A percentile compares a stretch with the other conserved stretches of the same genome.
Conservation (phyloP, 2,888 invertebrate species). For the Diabrotica balteata region DNA sequence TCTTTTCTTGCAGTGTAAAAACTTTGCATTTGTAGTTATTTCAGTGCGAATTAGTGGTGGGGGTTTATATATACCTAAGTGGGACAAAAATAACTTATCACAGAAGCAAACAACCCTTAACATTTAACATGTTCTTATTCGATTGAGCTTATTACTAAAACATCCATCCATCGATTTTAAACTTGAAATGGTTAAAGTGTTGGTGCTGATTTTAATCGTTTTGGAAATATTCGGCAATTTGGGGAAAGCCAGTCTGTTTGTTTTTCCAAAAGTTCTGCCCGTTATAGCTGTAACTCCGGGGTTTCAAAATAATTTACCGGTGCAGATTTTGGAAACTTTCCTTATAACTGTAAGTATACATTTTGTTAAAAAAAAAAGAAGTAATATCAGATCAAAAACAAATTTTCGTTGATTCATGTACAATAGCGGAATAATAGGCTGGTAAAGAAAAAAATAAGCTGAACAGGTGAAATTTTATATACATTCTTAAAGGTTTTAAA, state of each 20-base stretch:
- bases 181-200: constrained; percentile 14
- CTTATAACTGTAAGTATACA: constrained; percentile 8
- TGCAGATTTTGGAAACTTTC: background rate
- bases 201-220: constrained; percentile 3
- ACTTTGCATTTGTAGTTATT: background rate
- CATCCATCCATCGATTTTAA: background rate
- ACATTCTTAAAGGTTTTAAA: too few species aligned
- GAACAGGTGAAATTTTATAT: too few species aligned
- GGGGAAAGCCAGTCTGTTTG: constrained; percentile 3
- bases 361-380: background rate
- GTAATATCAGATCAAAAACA: too few species aligned
- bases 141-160: background rate
- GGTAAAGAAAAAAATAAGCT: too few species aligned
- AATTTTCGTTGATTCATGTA: too few species aligned
- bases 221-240: constrained; percentile 12
- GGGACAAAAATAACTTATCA: background rate
- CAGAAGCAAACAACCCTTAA: background rate
- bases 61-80: constrained; percentile 5
- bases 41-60: background rate
- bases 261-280: constrained; percentile 8
- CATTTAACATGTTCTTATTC: background rate
- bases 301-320: constrained; percentile 7
- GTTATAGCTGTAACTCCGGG: background rate
- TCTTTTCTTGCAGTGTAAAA: constrained; percentile 3
- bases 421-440: too few species aligned